These are phyloP conservation scores for Chlorops oryzae DNA, from an alignment of 1,140 invertebrate species.

Conservation along the genomic window DNA sequence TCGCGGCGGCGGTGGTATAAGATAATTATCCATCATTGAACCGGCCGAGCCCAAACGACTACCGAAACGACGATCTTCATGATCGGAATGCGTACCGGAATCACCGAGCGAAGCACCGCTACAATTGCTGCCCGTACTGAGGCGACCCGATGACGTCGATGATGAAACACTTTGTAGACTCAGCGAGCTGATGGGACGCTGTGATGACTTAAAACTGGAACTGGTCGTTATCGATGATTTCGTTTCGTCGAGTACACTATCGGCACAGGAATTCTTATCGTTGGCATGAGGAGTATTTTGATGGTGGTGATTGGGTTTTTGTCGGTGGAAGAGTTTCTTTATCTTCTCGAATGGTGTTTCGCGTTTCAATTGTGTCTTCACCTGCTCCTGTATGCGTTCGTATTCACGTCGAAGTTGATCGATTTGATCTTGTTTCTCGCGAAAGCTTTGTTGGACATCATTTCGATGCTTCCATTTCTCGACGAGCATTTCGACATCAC, in stretches of 20 bases:
- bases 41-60: constrained; percentile 49
- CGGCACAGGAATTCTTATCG: constrained; percentile 25
- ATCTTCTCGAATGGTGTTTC: constrained; percentile 72
- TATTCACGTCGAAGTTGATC: constrained; percentile 72
- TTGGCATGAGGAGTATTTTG: constrained; percentile 15
- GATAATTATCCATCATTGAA: constrained; percentile 52
- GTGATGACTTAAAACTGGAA: constrained; percentile 46
- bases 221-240: constrained; percentile 43
- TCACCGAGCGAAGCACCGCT: constrained; percentile 73
- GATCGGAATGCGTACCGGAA: constrained; percentile 76
- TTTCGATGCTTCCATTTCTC: constrained; percentile 78
- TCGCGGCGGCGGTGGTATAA: constrained; percentile 54
- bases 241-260: constrained; percentile 40
- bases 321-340: constrained; percentile 66
- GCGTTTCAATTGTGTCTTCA: constrained; percentile 65
- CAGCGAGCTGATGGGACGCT: constrained; percentile 64
- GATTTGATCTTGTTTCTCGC: constrained; percentile 75
- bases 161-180: constrained; percentile 66
- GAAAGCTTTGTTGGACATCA: constrained; percentile 77
- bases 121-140: constrained; percentile 66
- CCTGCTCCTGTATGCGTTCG: constrained; percentile 69
- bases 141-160: constrained; percentile 69
- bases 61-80: constrained; percentile 65
- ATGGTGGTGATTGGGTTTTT: constrained; percentile 51
- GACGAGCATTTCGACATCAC: constrained; percentile 76